A percentile compares a stretch with the other conserved stretches of the same genome.
phyloP scores from a whole-genome alignment of 2,113 vertebrate species.

The Porphyrio hochstetteri region DNA sequence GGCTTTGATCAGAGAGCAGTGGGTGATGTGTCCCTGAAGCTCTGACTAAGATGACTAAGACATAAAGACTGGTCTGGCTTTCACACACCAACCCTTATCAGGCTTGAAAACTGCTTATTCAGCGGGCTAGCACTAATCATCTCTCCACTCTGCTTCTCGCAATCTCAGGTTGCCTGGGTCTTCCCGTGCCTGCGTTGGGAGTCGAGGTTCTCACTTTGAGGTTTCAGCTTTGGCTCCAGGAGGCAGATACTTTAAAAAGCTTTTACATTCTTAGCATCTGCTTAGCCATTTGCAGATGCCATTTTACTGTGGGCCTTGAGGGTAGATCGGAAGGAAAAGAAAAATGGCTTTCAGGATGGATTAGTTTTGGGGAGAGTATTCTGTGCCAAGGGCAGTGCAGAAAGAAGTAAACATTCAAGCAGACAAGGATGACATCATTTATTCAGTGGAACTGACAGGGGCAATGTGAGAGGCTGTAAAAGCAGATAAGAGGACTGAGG shows the following conservation, averaged over 20 bases:
- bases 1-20: background rate
- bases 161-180: background rate
- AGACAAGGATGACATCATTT: constrained; percentile 63
- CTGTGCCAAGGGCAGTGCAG: constrained; percentile 37
- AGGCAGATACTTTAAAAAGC: background rate
- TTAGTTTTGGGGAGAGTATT: constrained; percentile 53
- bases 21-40: background rate
- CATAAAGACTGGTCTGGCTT: fast-evolving
- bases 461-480: constrained; percentile 60
- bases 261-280: constrained; percentile 21
- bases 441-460: constrained; percentile 48
- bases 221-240: background rate
- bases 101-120: background rate
- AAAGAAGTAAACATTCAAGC: constrained; percentile 45
- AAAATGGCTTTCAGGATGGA: constrained; percentile 60
- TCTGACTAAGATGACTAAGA: background rate
- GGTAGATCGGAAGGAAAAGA: background rate
- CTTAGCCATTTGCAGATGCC: constrained; percentile 39
- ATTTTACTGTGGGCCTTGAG: background rate
- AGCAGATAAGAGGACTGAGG: constrained; percentile 46
- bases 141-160: background rate
- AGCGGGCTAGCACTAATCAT: background rate
- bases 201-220: background rate
- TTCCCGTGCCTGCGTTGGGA: fast-evolving
- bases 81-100: fast-evolving